Evolutionary conservation across 2,113 vertebrate species (phyloP).

Genomic region (Oryzias woworae): DNA sequence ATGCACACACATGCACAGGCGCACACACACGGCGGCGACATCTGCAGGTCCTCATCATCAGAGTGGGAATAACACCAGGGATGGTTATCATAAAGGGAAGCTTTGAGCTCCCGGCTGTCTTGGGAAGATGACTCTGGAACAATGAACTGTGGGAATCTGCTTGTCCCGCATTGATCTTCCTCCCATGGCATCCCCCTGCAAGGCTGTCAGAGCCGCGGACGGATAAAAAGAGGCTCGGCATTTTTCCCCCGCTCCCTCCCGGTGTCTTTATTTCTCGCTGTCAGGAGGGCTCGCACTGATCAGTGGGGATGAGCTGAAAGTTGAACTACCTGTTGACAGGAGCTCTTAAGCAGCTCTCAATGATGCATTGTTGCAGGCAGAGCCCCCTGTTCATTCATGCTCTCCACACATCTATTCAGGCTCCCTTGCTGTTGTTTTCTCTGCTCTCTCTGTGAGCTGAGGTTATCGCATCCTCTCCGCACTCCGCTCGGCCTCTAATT

Average conservation of each 20-base stretch:
- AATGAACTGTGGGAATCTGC: slow-evolving; percentile 83
- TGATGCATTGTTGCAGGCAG: slow-evolving; percentile 81
- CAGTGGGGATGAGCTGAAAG: slow-evolving; percentile 80
- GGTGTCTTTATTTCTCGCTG: slow-evolving; percentile 65
- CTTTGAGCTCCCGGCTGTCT: slow-evolving; percentile 77
- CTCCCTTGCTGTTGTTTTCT: slow-evolving; percentile 26
- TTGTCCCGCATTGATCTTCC: slow-evolving; percentile 80
- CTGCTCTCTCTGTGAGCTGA: slow-evolving; percentile 5
- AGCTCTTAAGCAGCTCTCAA: slow-evolving; percentile 84
- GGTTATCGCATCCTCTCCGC: slow-evolving; percentile 1
- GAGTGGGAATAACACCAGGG: slow-evolving; percentile 74
- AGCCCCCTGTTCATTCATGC: slow-evolving; percentile 56
- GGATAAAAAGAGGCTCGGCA: slow-evolving; percentile 75
- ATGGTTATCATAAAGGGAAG: slow-evolving; percentile 81
- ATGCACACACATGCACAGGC: slow-evolving; percentile 12
- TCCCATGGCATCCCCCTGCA: slow-evolving; percentile 68
- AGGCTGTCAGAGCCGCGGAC: slow-evolving; percentile 72
- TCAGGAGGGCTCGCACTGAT: slow-evolving; percentile 62
- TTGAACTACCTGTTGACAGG: slow-evolving; percentile 86
- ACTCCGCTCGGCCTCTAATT: neutral
- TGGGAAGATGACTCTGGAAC: slow-evolving; percentile 76
- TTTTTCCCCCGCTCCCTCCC: slow-evolving; percentile 66
- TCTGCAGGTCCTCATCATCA: slow-evolving; percentile 76
- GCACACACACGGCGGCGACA: slow-evolving; percentile 45
- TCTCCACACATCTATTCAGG: slow-evolving; percentile 49